Conservation (phyloP, 2,797 vertebrate genomes). For the Leucoraja ocellata region DNA sequence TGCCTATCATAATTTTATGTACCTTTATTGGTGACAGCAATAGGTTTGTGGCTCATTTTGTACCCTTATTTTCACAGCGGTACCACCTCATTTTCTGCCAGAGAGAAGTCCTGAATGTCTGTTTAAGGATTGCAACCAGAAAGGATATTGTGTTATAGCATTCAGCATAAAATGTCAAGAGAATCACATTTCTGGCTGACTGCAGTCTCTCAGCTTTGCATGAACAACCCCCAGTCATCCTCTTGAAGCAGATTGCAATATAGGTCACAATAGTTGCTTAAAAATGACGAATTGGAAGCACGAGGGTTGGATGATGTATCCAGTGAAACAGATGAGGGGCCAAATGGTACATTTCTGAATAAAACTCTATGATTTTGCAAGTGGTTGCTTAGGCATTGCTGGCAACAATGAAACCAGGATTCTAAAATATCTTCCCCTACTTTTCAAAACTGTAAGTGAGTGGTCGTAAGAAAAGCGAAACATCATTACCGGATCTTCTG, state of each 20-base stretch:
- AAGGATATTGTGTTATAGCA: neutral
- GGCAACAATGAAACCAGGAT: neutral
- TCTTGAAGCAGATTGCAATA: neutral
- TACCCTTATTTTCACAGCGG: neutral
- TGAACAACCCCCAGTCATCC: neutral
- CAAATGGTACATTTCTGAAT: neutral
- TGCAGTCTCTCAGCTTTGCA: neutral
- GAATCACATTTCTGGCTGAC: neutral
- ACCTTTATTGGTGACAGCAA: neutral
- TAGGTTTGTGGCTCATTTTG: neutral
- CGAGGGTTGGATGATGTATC: neutral
- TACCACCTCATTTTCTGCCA: neutral
- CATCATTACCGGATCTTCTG: neutral
- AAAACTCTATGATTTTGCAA: neutral
- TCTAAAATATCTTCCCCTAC: neutral
- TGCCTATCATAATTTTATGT: no score
- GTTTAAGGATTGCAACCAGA: no score
- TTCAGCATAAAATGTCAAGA: neutral
- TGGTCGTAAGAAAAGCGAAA: neutral
- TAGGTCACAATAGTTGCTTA: neutral
- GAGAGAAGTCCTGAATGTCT: neutral
- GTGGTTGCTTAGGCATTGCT: neutral
- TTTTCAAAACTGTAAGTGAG: neutral
- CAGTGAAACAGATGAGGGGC: neutral
- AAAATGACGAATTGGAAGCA: neutral